A percentile compares a stretch with the other conserved stretches of the same genome.
These are phyloP conservation scores for Leptatherina wallacei DNA, from an alignment of 2,797 vertebrate species.

Conservation along the genomic window DNA sequence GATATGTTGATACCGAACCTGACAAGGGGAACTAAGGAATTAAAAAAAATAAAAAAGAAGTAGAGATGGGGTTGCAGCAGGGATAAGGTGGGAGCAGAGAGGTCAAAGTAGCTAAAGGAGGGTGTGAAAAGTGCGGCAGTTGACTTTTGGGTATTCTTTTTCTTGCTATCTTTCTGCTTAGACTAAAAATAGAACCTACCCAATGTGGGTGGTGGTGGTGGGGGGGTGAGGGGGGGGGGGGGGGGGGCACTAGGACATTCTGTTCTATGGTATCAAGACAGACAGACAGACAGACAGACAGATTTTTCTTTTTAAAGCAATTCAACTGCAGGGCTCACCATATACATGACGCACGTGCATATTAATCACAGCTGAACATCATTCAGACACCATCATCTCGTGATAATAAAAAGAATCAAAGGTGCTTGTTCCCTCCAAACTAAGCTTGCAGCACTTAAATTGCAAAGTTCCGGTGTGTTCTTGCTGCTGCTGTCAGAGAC, in stretches of 20 bases:
- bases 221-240: slow-evolving; percentile 28
- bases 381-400: too few species aligned
- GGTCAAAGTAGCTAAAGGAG: slow-evolving; percentile 54
- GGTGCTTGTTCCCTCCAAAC: slow-evolving; percentile 6
- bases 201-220: slow-evolving; percentile 46
- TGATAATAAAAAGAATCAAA: not conserved
- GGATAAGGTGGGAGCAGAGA: slow-evolving; percentile 44
- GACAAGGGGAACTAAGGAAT: too few species aligned
- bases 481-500: slow-evolving; percentile 2
- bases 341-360: not conserved
- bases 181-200: slow-evolving; percentile 66
- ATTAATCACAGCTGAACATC: not conserved
- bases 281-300: too few species aligned
- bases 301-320: too few species aligned
- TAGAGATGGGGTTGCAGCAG: not conserved
- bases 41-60: not conserved
- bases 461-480: slow-evolving; percentile 11
- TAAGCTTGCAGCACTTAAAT: slow-evolving; percentile 1
- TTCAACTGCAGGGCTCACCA: not conserved
- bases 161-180: slow-evolving; percentile 43
- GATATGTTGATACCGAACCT: too few species aligned
- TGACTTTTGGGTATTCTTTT: slow-evolving; percentile 43
- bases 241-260: too few species aligned
- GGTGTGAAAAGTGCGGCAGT: slow-evolving; percentile 55
- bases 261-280: not conserved